These are phyloP conservation scores for Drosophila nannoptera DNA, from an alignment of 1,140 invertebrate genomes.

Conservation along the genomic window DNA sequence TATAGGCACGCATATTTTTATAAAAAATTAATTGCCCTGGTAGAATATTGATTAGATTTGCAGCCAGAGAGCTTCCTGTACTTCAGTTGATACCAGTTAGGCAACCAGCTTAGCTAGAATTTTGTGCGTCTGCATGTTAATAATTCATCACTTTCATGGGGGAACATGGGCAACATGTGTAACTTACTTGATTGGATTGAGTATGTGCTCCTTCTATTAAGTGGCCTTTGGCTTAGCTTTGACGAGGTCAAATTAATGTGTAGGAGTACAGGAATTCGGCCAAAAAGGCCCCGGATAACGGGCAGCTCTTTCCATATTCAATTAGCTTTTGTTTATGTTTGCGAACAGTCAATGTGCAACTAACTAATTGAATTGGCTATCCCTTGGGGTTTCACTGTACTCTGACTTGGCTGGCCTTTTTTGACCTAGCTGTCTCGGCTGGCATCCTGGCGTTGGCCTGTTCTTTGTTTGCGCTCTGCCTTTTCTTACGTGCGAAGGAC, in stretches of 20 bases:
- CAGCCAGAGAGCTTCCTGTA: background rate
- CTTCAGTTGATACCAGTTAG: background rate
- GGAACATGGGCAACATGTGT: constrained; percentile 1
- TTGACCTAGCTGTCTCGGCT: background rate
- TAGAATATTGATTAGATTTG: background rate
- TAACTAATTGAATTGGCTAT: constrained; percentile 6
- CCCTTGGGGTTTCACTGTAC: constrained; percentile 10
- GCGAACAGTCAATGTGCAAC: too few relatives aligned
- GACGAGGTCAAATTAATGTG: background rate
- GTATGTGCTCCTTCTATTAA: background rate
- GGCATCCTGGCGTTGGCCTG: constrained; percentile 4
- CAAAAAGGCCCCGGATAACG: too few relatives aligned
- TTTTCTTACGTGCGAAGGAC: constrained; percentile 27
- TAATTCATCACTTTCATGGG: constrained; percentile 4
- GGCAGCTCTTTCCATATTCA: background rate
- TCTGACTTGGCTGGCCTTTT: background rate
- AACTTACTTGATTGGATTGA: constrained; percentile 6
- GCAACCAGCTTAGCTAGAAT: background rate
- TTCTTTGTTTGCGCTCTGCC: constrained; percentile 19
- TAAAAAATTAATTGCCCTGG: background rate
- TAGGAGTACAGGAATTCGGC: background rate
- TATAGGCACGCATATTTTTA: background rate
- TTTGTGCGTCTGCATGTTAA: constrained; percentile 1
- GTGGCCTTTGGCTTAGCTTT: background rate
- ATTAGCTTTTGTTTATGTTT: background rate